Base-by-base conservation (phyloP, 2,888 invertebrate genomes). In the Entomobrya multifasciata region DNA sequence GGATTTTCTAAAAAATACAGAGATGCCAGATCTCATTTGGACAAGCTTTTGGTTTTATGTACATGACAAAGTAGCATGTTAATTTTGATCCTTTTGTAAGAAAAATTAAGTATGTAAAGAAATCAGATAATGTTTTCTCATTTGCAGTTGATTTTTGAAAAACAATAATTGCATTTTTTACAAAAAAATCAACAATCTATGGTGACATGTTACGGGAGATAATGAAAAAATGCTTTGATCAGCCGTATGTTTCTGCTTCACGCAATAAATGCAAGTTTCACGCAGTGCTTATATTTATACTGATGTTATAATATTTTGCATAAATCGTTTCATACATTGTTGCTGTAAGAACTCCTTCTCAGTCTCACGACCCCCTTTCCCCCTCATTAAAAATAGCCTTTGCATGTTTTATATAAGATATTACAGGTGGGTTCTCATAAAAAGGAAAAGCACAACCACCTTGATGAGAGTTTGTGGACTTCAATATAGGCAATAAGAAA, bases 361-460 rank as follows among this genome's bases (percentile, higher is more conserved):
- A 41, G 25, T 65, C 65, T 65, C 65, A 65, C 65, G 65, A n/a
- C 20, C 41, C 65, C 74, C 74, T 74, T 74, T 52, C 17, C 55
- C 65, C 20, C 8, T 65, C 20, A 65, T 65, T 41, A 65, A 65
- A 20, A 20, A 20, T n/a, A 27, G 17, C 36, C 15, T 62, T 70
- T 70, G 72, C 15, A 17, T 65, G 44, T 70, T 47, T 11, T 30
- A 3, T 5, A 17, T 36, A 65, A 11, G 36, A 36, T 70, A 84
- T 78, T 84, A 27, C 67, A 67, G 84, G 84, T 49, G 44, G 49
- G 57, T 70, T 36, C 30, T 76, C 65, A 70, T 84, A 78, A 84
- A 84, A 84, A 84, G 84, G 84, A 84, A 84, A 84, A 84, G 52
- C n/a, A n/a, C 83, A 52, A 20, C 65, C 41, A 65, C 65, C 65